Base-by-base conservation (phyloP, 2,888 invertebrate genomes). In the Onchidella celtica region DNA sequence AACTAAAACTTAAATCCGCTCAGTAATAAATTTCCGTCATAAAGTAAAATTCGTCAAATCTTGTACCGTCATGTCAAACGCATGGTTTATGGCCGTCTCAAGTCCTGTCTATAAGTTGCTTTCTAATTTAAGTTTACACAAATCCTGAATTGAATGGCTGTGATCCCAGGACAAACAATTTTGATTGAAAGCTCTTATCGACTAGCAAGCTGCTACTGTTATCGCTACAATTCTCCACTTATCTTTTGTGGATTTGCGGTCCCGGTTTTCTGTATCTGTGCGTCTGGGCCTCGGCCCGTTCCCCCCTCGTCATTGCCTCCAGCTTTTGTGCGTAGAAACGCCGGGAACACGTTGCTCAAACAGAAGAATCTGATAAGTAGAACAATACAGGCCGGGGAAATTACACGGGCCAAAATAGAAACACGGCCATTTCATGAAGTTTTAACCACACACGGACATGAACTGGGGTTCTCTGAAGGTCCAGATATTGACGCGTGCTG, bases 91-190 rank as follows among this genome's bases (percentile, higher is more conserved):
- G 6, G 4, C 36, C 21, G 66, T 34, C 21, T 57, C 11, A 57
- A 21, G 24, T 57, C 24, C 3, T 57, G 65, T 24, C 27, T n/a
- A 27, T 17, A 27, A 24, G 65, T 65, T n/a, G 65, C 27, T 24
- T 65, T 65, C 27, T 32, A 9, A 65, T 65, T 65, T 65, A n/a
- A 29, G n/a, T 65, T 65, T 27, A 3, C 17, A 27, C n/a, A 65
- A 65, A 65, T 34, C 36, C 68, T 27, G 9, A 47, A 40, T 59
- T 55, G 59, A 57, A 32, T 14, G 4, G 14, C 34, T 21, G 32
- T 73, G 73, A 73, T 73, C 59, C 47, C n/a, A 34, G 21, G 40
- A 57, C 32, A 34, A 73, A 73, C 73, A 73, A 11, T 73, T 73
- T 24, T 57, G 73, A 73, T 57, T 57, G 73, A 57, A 34, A 11